Percentiles rank a stretch among this genome's conserved stretches.
These are phyloP conservation scores for Achroia grisella DNA, from an alignment of 1,140 invertebrate species.

Conservation along the genomic window DNA sequence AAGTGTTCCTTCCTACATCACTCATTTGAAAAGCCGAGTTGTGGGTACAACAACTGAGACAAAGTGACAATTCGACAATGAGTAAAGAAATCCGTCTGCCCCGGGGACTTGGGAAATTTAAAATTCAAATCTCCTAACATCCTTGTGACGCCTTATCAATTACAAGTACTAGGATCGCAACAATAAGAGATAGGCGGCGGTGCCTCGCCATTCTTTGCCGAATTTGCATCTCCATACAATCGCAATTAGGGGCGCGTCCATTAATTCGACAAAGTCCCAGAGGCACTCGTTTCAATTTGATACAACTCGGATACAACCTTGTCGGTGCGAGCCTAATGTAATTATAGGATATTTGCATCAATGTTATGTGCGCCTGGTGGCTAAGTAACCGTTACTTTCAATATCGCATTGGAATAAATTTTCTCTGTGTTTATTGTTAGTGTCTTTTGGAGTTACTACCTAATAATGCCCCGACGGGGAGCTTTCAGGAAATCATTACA, in stretches of 20 bases:
- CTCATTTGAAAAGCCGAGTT: neutral
- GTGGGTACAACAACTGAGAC: constrained; percentile 2
- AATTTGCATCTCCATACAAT: constrained; percentile 65
- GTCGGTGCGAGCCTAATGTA: constrained; percentile 26
- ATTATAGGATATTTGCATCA: constrained; percentile 46
- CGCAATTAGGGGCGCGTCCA: constrained; percentile 50
- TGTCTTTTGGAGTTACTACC: neutral
- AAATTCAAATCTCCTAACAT: constrained; percentile 45
- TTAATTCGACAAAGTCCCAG: constrained; percentile 48
- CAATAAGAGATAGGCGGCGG: constrained; percentile 41
- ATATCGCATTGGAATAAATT: constrained; percentile 29
- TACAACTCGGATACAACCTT: constrained; percentile 32
- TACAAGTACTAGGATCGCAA: constrained; percentile 49
- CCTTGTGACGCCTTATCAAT: constrained; percentile 46
- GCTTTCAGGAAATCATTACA: constrained; percentile 14
- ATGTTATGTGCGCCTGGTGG: constrained; percentile 38
- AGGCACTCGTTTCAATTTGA: constrained; percentile 34
- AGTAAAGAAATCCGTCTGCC: constrained; percentile 7
- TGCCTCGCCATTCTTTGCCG: constrained; percentile 34
- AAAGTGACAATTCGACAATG: constrained; percentile 11
- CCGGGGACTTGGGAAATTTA: constrained; percentile 33
- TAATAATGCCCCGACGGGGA: constrained; percentile 15
- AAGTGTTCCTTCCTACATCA: neutral
- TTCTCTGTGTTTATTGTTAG: constrained; percentile 4
- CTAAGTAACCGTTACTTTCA: constrained; percentile 37